Base-by-base conservation (phyloP, 2,888 invertebrate genomes). In the Operophtera brumata region DNA sequence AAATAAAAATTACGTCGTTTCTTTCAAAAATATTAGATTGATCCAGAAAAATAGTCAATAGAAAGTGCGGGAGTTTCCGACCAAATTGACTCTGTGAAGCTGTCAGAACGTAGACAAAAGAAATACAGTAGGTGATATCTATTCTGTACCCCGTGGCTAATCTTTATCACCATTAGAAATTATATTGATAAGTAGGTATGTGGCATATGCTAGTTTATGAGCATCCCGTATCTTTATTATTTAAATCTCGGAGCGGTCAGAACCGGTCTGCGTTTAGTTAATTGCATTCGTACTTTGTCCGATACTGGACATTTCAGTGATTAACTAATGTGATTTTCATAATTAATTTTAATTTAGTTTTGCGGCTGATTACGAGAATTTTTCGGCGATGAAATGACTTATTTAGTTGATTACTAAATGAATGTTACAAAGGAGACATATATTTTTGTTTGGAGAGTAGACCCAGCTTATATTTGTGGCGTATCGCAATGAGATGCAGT, bases 141-240 rank as follows among this genome's bases (percentile, higher is more conserved):
- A 49, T 11, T 30, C 36, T 41, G 14, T 45, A 36, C 9, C 34
- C 12, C 47, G 47, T 51, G 32, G 54, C 48, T 69, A 68, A 62
- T 83, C 84, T 78, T 48, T 75, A 69, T 60, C 69, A 61, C 70
- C 70, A 79, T 77, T 81, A 81, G 80, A 81, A 83, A 84, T 85
- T 80, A 82, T 81, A 80, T 82, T 78, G 82, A 81, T 82, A 86
- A 85, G 83, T 82, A 81, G 81, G 81, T 81, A 85, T 81, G 87
- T 89, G 85, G 82, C 78, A 77, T 89, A 86, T 86, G 86, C 80
- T 82, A 79, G 82, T 87, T 86, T 86, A 85, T 82, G 76, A 75
- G 67, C 67, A 73, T 70, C 64, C 75, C 77, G 69, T 86, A 86
- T 87, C 85, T 87, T 83, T 86, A 85, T 84, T 85, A 84, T 84